Evolutionary conservation across 2,888 invertebrate species (phyloP).

Genomic region (Hypena proboscidalis): DNA sequence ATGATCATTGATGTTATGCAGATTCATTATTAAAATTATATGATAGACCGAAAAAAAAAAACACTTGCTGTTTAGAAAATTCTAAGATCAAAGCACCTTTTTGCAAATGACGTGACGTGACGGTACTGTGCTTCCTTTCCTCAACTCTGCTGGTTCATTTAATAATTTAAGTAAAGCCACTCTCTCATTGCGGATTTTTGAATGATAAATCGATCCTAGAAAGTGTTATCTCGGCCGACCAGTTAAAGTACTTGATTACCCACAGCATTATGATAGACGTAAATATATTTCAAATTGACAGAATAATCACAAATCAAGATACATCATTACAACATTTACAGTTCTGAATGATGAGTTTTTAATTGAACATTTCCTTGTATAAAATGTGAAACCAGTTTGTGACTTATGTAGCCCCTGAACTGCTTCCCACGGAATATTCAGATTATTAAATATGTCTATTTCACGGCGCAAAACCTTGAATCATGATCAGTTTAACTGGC

Average conservation of each 20-base stretch:
- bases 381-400: slow-evolving; percentile 6
- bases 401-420: slow-evolving; percentile 17
- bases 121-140: too few relatives aligned
- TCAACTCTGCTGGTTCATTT: too few relatives aligned
- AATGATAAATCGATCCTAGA: slow-evolving; percentile 2
- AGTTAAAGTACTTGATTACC: neutral
- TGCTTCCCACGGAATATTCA: slow-evolving; percentile 35
- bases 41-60: too few relatives aligned
- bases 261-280: neutral
- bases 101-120: too few relatives aligned
- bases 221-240: neutral
- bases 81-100: too few relatives aligned
- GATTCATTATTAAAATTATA: too few relatives aligned
- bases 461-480: slow-evolving; percentile 42
- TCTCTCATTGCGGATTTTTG: neutral
- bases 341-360: slow-evolving; percentile 6
- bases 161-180: too few relatives aligned
- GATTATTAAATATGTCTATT: slow-evolving; percentile 22
- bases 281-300: slow-evolving; percentile 8
- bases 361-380: slow-evolving; percentile 4
- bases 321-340: slow-evolving; percentile 1
- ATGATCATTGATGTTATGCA: too few relatives aligned
- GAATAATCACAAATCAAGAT: slow-evolving; percentile 3
- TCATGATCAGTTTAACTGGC: slow-evolving; percentile 37
- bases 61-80: too few relatives aligned